phyloP scores from a whole-genome alignment of 2,113 vertebrate species.

The Festucalex cinctus region DNA sequence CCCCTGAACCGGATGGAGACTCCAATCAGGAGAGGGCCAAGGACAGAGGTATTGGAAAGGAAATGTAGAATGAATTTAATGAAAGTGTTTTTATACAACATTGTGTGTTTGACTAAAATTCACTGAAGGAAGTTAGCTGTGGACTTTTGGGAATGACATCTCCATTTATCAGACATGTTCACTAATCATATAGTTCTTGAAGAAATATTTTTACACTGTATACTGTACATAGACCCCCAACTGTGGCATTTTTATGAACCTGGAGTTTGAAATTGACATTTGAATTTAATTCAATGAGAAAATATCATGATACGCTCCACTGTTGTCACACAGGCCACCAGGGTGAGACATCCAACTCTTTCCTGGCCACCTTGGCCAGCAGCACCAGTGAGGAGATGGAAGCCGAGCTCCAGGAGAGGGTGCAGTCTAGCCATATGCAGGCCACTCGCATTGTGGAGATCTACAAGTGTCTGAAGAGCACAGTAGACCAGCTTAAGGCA shows the following conservation, averaged over 20 bases:
- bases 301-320: background rate
- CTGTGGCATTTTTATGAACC: background rate
- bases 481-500: slow-evolving; percentile 63
- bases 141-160: too few species aligned
- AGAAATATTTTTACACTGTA: too few species aligned
- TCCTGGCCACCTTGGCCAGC: slow-evolving; percentile 91
- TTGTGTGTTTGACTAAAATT: background rate
- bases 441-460: slow-evolving; percentile 83
- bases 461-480: slow-evolving; percentile 80
- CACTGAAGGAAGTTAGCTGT: too few species aligned
- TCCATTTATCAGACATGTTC: too few species aligned
- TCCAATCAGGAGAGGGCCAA: slow-evolving; percentile 90
- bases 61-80: background rate
- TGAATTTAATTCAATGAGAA: background rate
- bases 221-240: background rate
- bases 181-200: too few species aligned
- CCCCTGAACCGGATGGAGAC: slow-evolving; percentile 91
- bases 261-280: background rate
- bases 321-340: slow-evolving; percentile 69
- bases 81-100: background rate
- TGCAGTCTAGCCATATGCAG: slow-evolving; percentile 86
- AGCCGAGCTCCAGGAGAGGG: slow-evolving; percentile 87
- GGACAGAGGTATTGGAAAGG: slow-evolving; percentile 58
- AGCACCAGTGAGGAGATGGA: slow-evolving; percentile 97
- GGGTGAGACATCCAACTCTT: slow-evolving; percentile 83